These are phyloP conservation scores for Ammodytes marinus DNA, from an alignment of 2,113 vertebrate genomes.

Conservation along the genomic window DNA sequence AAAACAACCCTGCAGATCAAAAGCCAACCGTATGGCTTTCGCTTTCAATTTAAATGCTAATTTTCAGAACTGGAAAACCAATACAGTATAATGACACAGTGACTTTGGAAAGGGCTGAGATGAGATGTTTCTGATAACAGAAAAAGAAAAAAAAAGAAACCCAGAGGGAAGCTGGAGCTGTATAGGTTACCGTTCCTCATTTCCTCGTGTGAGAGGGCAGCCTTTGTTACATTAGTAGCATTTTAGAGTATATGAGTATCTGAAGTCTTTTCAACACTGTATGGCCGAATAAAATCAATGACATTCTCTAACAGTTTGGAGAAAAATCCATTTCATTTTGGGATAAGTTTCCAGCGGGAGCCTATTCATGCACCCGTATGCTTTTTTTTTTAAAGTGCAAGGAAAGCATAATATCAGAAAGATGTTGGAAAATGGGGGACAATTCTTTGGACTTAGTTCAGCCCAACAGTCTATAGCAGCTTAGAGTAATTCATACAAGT, in stretches of 20 bases:
- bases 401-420: not conserved
- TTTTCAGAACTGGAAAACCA: conserved; percentile 51
- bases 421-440: not conserved
- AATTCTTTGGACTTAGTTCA: not conserved
- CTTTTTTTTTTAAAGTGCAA: conserved; percentile 20
- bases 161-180: conserved; percentile 20
- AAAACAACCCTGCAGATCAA: conserved; percentile 57
- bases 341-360: conserved; percentile 7
- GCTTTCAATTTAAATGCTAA: conserved; percentile 83
- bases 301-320: conserved; percentile 12
- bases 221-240: conserved; percentile 41
- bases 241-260: conserved; percentile 30
- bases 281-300: not conserved
- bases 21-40: conserved; percentile 40
- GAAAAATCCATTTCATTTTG: conserved; percentile 5
- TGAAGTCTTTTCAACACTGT: not conserved
- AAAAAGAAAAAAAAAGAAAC: conserved; percentile 6
- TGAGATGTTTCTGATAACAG: conserved; percentile 44
- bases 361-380: not conserved
- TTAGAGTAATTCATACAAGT: not conserved
- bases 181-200: conserved; percentile 33
- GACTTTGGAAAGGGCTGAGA: conserved; percentile 57
- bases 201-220: conserved; percentile 10
- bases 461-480: not conserved
- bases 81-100: conserved; percentile 42